Percentiles rank a stretch among this genome's conserved stretches.
These are phyloP conservation scores for Iselma pallidipennis DNA, from an alignment of 2,888 invertebrate species.

Conservation along the genomic window DNA sequence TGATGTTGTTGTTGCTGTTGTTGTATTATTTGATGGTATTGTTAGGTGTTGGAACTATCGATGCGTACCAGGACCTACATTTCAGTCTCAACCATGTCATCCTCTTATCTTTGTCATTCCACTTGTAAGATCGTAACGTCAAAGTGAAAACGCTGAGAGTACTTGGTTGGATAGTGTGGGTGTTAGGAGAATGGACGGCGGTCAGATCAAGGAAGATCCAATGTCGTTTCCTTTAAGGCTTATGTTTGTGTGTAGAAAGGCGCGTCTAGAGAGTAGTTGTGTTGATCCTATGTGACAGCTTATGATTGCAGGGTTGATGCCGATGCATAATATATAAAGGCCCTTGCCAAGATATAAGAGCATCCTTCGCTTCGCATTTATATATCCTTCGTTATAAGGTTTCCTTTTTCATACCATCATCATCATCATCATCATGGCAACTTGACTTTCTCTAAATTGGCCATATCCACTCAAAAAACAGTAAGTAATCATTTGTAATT, in stretches of 20 bases:
- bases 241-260: not conserved
- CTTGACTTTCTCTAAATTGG: no score
- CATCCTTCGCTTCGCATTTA: not conserved
- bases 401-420: not conserved
- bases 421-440: no score
- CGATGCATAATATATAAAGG: slow-evolving; percentile 1
- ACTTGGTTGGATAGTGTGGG: not conserved
- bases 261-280: not conserved
- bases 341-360: not conserved
- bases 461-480: no score
- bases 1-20: no score
- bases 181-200: not conserved
- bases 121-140: not conserved
- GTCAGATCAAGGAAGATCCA: not conserved
- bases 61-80: no score
- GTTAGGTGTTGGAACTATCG: no score
- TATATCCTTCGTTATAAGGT: not conserved
- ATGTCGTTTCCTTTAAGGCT: not conserved
- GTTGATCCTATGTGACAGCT: slow-evolving; percentile 8
- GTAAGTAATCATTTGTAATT: no score
- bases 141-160: not conserved
- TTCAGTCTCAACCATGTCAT: no score
- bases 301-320: slow-evolving; percentile 2
- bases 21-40: no score
- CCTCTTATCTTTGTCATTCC: not conserved